Conservation (phyloP, 2,113 vertebrate genomes). For the Prionailurus bengalensis region DNA sequence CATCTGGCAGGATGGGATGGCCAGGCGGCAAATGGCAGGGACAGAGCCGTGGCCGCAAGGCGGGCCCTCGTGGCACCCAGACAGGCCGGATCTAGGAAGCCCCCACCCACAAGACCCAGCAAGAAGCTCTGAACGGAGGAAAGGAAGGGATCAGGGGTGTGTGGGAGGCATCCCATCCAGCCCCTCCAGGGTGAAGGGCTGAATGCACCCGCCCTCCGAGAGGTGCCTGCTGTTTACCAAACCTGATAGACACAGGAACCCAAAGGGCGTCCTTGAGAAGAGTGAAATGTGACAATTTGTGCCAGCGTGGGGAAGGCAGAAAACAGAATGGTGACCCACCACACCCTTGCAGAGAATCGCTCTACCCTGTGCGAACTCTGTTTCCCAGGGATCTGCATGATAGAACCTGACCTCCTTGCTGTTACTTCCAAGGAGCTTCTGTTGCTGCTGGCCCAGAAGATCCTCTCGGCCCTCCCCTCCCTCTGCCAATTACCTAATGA, state of each 20-base stretch:
- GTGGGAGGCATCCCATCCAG: neutral
- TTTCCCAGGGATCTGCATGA: neutral
- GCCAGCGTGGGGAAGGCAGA: neutral
- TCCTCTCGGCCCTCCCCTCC: neutral
- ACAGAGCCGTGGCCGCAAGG: neutral
- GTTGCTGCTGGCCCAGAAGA: neutral
- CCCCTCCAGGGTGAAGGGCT: neutral
- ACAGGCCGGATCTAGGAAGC: neutral
- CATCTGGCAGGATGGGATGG: neutral
- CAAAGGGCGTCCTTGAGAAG: neutral
- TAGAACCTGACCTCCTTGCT: neutral
- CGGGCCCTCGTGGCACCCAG: no score
- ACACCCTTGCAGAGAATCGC: neutral
- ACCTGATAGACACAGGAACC: neutral
- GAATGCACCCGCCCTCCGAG: neutral
- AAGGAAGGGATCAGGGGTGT: neutral
- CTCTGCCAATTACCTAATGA: slow-evolving; percentile 36
- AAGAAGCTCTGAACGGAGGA: neutral
- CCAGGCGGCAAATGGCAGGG: rapidly evolving
- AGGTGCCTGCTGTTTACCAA: neutral
- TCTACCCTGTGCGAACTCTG: neutral
- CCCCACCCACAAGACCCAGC: neutral
- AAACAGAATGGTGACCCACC: neutral
- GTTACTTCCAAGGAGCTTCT: neutral
- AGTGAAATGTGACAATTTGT: neutral